phyloP scores from a whole-genome alignment of 1,140 invertebrate genomes.

The Globodera ellingtonae region DNA sequence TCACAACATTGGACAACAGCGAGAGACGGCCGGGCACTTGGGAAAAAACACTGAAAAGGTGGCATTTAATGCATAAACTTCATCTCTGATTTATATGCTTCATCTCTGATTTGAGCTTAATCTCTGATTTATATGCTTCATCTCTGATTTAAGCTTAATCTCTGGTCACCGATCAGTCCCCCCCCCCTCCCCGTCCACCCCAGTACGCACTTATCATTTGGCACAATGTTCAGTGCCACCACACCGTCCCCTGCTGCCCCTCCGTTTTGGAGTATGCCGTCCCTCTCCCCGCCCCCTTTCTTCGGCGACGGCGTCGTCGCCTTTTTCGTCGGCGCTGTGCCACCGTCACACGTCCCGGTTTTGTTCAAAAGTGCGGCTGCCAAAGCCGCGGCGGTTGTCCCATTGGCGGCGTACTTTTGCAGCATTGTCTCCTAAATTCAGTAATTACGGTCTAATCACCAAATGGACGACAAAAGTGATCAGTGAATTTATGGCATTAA shows the following conservation, averaged over 20 bases:
- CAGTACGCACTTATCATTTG: slow-evolving; percentile 13
- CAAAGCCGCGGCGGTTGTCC: background rate
- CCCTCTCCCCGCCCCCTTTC: background rate
- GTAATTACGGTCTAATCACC: background rate
- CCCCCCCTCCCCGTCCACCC: background rate
- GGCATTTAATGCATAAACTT: background rate
- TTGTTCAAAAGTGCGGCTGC: slow-evolving; percentile 5
- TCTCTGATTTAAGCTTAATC: too few relatives aligned
- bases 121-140: too few relatives aligned
- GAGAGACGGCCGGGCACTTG: slow-evolving; percentile 54
- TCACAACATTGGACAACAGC: slow-evolving; percentile 56
- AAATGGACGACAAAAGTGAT: background rate
- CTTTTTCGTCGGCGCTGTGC: background rate
- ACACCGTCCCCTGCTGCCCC: slow-evolving; percentile 7
- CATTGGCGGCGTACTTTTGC: slow-evolving; percentile 10
- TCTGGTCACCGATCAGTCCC: background rate
- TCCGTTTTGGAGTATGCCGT: background rate
- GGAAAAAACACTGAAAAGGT: slow-evolving; percentile 42
- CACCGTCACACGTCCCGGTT: background rate
- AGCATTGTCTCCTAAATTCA: background rate
- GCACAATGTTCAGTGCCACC: slow-evolving; percentile 27
- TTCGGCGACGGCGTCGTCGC: background rate
- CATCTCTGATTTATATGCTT: too few relatives aligned
- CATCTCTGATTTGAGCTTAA: too few relatives aligned
- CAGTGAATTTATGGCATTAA: background rate